Conservation (phyloP, 1,140 invertebrate genomes). For the Drosophila fuyamai region DNA sequence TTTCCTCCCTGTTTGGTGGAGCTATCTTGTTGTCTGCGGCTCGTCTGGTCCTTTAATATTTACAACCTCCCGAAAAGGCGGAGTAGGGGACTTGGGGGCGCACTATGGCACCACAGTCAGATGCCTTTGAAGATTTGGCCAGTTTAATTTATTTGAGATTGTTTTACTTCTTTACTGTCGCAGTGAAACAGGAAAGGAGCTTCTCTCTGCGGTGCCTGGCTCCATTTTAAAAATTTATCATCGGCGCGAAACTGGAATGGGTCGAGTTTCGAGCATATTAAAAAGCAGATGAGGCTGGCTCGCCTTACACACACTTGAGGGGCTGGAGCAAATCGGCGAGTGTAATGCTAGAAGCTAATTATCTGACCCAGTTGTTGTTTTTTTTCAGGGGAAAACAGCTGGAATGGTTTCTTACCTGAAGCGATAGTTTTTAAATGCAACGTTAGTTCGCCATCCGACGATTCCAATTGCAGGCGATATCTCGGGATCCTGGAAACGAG, state of each 20-base stretch:
- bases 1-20: not conserved
- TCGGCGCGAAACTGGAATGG: slow-evolving; percentile 17
- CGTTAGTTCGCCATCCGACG: slow-evolving; percentile 1
- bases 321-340: not conserved
- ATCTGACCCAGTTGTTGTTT: slow-evolving; percentile 24
- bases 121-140: slow-evolving; percentile 34
- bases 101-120: slow-evolving; percentile 4
- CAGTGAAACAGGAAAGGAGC: slow-evolving; percentile 7
- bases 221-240: slow-evolving; percentile 71
- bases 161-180: slow-evolving; percentile 29
- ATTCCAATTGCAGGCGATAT: not conserved
- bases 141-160: slow-evolving; percentile 64
- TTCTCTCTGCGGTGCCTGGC: slow-evolving; percentile 27
- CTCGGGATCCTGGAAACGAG: slow-evolving; percentile 33
- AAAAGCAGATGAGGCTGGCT: not conserved
- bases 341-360: not conserved
- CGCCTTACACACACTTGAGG: slow-evolving; percentile 1
- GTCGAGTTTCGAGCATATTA: slow-evolving; percentile 12
- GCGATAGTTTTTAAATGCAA: slow-evolving; percentile 8
- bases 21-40: slow-evolving; percentile 59
- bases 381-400: not conserved
- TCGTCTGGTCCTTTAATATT: slow-evolving; percentile 76
- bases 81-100: not conserved
- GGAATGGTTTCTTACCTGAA: slow-evolving; percentile 24
- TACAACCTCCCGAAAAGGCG: slow-evolving; percentile 58